Evolutionary conservation across 2,797 vertebrate species (phyloP), one percentile per base, ranked within the genome.

Genomic region (Zenarchopterus dispar): DNA sequence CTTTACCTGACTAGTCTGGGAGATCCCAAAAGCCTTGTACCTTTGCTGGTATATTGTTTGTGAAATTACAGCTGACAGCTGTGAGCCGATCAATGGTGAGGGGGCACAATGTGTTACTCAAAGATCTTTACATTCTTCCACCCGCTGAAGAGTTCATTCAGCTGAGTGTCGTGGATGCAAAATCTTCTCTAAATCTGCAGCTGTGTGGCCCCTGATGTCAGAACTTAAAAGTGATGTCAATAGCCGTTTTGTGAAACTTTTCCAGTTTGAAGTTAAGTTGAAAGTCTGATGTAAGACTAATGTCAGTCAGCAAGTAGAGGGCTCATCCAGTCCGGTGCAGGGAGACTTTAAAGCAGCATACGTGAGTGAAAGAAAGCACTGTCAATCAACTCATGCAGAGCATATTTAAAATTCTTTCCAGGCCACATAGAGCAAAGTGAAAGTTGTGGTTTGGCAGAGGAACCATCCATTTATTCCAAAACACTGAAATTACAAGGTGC

Each of bases 401-500:
- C 6, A 11, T 46, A 33, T 64, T 18, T 62, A 16, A 73, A 71
- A 62, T 67, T 53, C 57, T 28, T 59, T 56, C 73, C 73, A 72
- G 62, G 50, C 77, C 78, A 60, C 67, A 58, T 15, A 53, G 10
- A 73, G 55, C 51, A 63, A 54, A 75, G 56, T 63, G 52, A 82
- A 69, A 79, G 58, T 53, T 73, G 71, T 0, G 48, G 77, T 7
- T 49, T 82, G 78, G 70, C 70, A 56, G 55, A 56, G 67, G 19
- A 21, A 70, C 19, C 39, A 36, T 67, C 41, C 8, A 17, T 67
- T 79, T 26, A 65, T 66, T 79, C 70, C 67, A 60, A 75, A 75
- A 67, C 17, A 23, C 52, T 70, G 69, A 72, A 78, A 85, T 83
- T 71, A 81, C 60, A 85, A 64, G 75, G 70, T 68, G 63, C 62